Evolutionary conservation across 2,113 vertebrate species (phyloP).

Genomic region (Lagopus muta): DNA sequence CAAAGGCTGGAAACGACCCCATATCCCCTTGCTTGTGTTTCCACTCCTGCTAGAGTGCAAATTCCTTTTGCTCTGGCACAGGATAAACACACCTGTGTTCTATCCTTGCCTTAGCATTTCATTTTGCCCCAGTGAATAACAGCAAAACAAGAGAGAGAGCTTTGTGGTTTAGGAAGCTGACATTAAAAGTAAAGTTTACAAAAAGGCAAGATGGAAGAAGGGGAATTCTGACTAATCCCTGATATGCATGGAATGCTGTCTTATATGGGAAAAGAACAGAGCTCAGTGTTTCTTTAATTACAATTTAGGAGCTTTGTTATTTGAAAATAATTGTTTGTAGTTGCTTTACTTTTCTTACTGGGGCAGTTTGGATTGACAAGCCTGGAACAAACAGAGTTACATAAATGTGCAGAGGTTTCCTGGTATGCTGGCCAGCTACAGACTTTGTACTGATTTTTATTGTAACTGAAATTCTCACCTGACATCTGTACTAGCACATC

Average conservation of each 20-base stretch:
- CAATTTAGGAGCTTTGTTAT: constrained; percentile 23
- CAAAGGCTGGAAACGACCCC: not conserved
- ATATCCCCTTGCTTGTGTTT: not conserved
- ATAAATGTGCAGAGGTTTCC: constrained; percentile 41
- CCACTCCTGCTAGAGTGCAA: not conserved
- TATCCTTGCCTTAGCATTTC: constrained; percentile 8
- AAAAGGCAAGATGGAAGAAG: not conserved
- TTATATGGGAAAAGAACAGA: constrained; percentile 36
- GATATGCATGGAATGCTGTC: constrained; percentile 69
- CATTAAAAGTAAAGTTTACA: constrained; percentile 69
- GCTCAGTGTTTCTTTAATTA: constrained; percentile 38
- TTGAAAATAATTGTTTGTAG: constrained; percentile 35
- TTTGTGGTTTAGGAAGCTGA: constrained; percentile 54
- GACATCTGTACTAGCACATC: not conserved
- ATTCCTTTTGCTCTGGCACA: constrained; percentile 26
- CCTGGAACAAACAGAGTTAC: constrained; percentile 33
- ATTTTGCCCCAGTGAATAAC: constrained; percentile 13
- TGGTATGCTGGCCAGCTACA: constrained; percentile 12
- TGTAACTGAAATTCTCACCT: constrained; percentile 27
- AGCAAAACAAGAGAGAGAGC: constrained; percentile 34
- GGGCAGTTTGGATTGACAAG: not conserved
- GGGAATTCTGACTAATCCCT: constrained; percentile 53
- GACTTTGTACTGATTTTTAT: constrained; percentile 46
- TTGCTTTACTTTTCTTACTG: constrained; percentile 9
- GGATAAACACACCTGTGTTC: constrained; percentile 41